Percentiles rank a stretch among this genome's conserved stretches.
phyloP scores from a whole-genome alignment of 1,140 invertebrate species.

The Ptiloglossa arizonensis region DNA sequence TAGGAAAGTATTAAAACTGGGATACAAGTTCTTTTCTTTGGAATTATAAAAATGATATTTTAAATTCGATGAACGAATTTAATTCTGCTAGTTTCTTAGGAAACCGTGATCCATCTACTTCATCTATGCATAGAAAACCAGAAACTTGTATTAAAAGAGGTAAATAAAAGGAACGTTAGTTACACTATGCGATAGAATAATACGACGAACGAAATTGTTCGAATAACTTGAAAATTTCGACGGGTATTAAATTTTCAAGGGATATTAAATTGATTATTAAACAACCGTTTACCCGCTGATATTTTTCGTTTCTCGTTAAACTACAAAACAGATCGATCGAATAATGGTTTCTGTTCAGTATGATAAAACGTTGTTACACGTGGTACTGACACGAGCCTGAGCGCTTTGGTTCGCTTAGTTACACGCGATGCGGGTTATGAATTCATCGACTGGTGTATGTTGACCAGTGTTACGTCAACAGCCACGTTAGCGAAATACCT shows the following conservation, averaged over 20 bases:
- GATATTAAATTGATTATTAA: not conserved
- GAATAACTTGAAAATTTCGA: not conserved
- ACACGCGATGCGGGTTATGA: slow-evolving; percentile 23
- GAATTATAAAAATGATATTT: no score
- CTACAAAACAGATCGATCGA: slow-evolving; percentile 30
- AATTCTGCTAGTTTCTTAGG: no score
- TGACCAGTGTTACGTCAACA: slow-evolving; percentile 36
- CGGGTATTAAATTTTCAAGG: no score
- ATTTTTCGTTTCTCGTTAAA: not conserved
- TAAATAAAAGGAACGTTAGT: no score
- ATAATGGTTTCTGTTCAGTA: slow-evolving; percentile 26
- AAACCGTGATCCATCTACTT: no score
- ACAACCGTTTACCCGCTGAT: no score
- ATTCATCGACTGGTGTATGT: slow-evolving; percentile 26
- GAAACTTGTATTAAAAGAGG: no score
- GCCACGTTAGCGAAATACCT: not conserved
- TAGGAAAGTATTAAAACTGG: no score
- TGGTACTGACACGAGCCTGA: slow-evolving; percentile 19
- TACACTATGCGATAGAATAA: not conserved
- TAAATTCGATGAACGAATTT: no score
- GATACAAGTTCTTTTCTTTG: no score
- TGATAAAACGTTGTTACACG: slow-evolving; percentile 41
- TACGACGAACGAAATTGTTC: not conserved
- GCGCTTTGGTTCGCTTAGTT: slow-evolving; percentile 16
- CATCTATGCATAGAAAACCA: no score